Percentiles rank a stretch among this genome's conserved stretches.
Conservation (phyloP, 2,888 invertebrate species). For the Amphipyra berbera region DNA sequence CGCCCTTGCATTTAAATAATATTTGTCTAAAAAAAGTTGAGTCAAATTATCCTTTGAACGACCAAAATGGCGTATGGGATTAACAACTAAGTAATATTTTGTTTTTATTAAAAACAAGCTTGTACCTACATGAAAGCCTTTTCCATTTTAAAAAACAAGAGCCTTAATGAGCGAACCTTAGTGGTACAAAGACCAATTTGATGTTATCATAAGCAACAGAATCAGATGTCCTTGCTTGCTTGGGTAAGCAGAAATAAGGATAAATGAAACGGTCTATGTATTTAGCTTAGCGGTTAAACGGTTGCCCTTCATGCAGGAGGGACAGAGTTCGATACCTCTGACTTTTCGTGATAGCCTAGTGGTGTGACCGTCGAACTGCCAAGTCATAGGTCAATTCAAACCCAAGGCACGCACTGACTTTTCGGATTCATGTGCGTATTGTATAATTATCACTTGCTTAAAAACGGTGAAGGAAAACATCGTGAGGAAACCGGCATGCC, state of each 20-base stretch:
- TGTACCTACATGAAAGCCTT: neutral
- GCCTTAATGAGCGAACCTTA: slow-evolving; percentile 2
- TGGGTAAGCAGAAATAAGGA: slow-evolving; percentile 19
- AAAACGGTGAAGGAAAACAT: too few relatives aligned
- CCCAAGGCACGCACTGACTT: too few relatives aligned
- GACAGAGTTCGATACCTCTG: too few relatives aligned
- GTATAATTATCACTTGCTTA: too few relatives aligned
- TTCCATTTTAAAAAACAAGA: slow-evolving; percentile 26
- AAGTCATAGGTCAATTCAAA: too few relatives aligned
- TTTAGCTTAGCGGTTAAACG: too few relatives aligned
- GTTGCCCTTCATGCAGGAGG: too few relatives aligned
- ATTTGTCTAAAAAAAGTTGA: neutral
- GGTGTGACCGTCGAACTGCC: too few relatives aligned
- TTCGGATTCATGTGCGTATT: too few relatives aligned
- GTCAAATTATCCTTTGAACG: neutral
- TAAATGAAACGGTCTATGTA: slow-evolving; percentile 16
- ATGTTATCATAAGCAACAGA: slow-evolving; percentile 23
- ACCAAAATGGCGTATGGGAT: neutral
- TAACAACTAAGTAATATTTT: neutral
- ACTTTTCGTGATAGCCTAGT: too few relatives aligned
- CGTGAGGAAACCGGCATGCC: too few relatives aligned
- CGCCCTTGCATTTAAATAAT: neutral
- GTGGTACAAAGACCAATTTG: slow-evolving; percentile 23
- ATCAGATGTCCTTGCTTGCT: slow-evolving; percentile 18
- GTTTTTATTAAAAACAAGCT: neutral